Evolutionary conservation across 2,888 invertebrate species (phyloP).

Genomic region (Ariolimax columbianus): DNA sequence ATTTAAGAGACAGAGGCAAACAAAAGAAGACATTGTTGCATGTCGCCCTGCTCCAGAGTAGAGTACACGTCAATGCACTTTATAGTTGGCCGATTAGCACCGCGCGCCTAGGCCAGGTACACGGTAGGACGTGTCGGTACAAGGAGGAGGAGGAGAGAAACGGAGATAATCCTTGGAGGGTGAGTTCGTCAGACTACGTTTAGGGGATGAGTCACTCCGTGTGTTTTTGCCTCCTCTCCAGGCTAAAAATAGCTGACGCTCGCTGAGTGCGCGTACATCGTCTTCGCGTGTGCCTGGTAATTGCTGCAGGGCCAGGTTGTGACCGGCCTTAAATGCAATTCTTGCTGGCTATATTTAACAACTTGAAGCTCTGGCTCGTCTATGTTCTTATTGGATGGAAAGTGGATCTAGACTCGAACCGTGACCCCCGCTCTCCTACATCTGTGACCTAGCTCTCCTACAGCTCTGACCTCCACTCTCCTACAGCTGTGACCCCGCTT

Average conservation of each 20-base stretch:
- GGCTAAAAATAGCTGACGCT: conserved; percentile 21
- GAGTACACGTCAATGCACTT: too few species aligned
- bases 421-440: too few species aligned
- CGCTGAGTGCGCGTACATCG: not conserved
- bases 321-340: not conserved
- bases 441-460: too few species aligned
- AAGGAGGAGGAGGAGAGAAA: not conserved
- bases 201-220: conserved; percentile 8
- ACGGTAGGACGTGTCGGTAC: not conserved
- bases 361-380: too few species aligned
- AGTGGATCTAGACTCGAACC: not conserved
- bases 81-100: too few species aligned
- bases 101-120: not conserved
- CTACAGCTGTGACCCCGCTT: too few species aligned
- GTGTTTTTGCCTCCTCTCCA: not conserved
- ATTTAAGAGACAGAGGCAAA: too few species aligned
- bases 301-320: not conserved
- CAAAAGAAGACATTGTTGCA: too few species aligned
- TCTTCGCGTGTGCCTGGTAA: not conserved
- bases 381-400: not conserved
- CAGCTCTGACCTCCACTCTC: too few species aligned
- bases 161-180: not conserved
- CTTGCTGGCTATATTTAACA: not conserved
- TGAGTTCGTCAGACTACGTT: not conserved
- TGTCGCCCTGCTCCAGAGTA: too few species aligned